Percentiles rank a stretch among this genome's conserved stretches.
These are phyloP conservation scores for Ischnura elegans DNA, from an alignment of 2,888 invertebrate species.

Conservation along the genomic window DNA sequence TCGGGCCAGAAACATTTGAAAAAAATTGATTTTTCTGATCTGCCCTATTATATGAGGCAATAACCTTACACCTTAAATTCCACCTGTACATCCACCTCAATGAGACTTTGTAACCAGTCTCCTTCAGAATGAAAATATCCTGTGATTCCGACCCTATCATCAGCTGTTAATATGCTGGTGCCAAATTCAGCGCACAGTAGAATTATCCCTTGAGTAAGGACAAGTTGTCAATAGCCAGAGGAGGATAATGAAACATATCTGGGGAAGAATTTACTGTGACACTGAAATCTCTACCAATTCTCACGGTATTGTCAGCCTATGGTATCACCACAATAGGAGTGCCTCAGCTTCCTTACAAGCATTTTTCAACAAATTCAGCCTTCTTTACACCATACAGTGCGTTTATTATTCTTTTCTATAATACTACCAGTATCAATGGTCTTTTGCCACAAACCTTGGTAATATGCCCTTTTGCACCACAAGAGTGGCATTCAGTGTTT, in stretches of 20 bases:
- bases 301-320: not conserved
- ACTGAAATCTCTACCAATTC: not conserved
- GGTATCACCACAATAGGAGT: not conserved
- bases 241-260: not conserved
- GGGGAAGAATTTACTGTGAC: not conserved
- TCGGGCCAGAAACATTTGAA: too few species aligned
- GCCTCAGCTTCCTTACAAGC: not conserved
- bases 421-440: too few species aligned
- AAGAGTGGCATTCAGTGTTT: too few species aligned
- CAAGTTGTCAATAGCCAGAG: not conserved
- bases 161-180: not conserved
- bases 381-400: not conserved
- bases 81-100: too few species aligned
- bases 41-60: too few species aligned
- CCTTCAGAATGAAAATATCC: not conserved
- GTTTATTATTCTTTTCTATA: not conserved
- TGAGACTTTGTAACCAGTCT: too few species aligned
- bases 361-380: not conserved
- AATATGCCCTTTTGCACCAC: too few species aligned
- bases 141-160: not conserved
- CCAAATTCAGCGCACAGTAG: not conserved
- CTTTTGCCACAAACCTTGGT: too few species aligned
- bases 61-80: too few species aligned
- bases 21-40: too few species aligned
- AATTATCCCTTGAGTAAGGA: not conserved